phyloP scores from a whole-genome alignment of 2,888 invertebrate genomes.

The Buathra laborator region DNA sequence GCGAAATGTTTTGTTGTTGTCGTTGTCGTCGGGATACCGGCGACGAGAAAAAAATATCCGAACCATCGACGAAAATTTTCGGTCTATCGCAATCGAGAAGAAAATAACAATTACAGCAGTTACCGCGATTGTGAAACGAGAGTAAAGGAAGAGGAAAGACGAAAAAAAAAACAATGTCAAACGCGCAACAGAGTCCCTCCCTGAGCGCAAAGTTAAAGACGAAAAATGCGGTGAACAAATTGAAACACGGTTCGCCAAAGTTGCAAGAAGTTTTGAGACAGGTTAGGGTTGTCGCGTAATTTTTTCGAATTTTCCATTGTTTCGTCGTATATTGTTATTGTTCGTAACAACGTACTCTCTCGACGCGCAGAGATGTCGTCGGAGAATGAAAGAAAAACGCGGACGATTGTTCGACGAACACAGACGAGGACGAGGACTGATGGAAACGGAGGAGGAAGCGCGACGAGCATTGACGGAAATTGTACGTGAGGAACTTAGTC shows the following conservation, averaged over 20 bases:
- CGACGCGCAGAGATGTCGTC: conserved; percentile 77
- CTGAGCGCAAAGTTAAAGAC: conserved; percentile 74
- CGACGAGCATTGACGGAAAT: conserved; percentile 77
- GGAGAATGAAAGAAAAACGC: conserved; percentile 80
- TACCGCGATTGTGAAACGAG: neutral
- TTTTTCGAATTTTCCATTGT: neutral
- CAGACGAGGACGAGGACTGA: conserved; percentile 76
- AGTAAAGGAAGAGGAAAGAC: neutral
- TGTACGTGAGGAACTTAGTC: conserved; percentile 79
- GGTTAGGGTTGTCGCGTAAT: conserved; percentile 71
- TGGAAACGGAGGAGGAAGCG: conserved; percentile 70
- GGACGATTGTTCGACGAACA: conserved; percentile 77
- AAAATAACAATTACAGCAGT: neutral
- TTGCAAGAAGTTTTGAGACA: conserved; percentile 83
- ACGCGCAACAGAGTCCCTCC: conserved; percentile 73
- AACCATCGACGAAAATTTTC: too few relatives aligned
- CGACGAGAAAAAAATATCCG: neutral
- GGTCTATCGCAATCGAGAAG: neutral
- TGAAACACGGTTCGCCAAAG: conserved; percentile 82
- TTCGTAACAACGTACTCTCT: neutral
- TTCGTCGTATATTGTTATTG: neutral
- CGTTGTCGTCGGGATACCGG: too few relatives aligned
- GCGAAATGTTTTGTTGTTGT: too few relatives aligned
- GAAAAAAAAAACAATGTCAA: conserved; percentile 71
- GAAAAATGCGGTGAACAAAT: conserved; percentile 76